These are phyloP conservation scores for Mastigias papua DNA, from an alignment of 30 jellyfish, hydroid and myxozoan species.

Conservation along the genomic window DNA sequence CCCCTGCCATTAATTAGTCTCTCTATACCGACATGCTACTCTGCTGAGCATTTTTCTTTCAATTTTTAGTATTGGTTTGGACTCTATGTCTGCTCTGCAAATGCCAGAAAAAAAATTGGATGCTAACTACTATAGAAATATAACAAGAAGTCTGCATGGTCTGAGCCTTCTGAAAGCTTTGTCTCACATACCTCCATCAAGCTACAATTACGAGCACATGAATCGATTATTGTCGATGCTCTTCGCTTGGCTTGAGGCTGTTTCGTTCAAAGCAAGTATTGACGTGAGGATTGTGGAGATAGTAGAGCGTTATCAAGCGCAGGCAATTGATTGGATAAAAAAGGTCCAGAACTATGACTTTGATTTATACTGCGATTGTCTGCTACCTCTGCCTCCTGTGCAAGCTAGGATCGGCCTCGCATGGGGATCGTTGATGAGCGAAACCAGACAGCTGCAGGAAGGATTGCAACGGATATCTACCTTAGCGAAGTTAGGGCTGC, in stretches of 20 bases:
- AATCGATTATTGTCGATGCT: conserved; percentile 85
- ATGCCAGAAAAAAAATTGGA: conserved; percentile 33
- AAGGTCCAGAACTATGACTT: conserved; percentile 74
- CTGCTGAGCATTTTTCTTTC: too few species aligned
- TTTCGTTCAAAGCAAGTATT: conserved; percentile 62
- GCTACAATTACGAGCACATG: conserved; percentile 85
- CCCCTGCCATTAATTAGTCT: too few species aligned
- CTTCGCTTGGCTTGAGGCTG: conserved; percentile 90
- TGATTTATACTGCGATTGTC: conserved; percentile 82
- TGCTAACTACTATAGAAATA: conserved; percentile 52
- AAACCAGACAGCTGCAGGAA: conserved; percentile 81
- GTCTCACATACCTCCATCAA: conserved; percentile 89
- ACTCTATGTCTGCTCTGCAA: conserved; percentile 28
- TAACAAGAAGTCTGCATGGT: conserved; percentile 90
- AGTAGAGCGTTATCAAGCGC: conserved; percentile 75
- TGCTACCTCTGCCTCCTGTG: conserved; percentile 89
- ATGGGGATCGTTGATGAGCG: conserved; percentile 88
- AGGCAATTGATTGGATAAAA: conserved; percentile 83
- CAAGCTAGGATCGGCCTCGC: conserved; percentile 96
- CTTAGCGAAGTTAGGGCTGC: conserved; percentile 60
- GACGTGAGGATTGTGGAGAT: conserved; percentile 60
- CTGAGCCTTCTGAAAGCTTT: conserved; percentile 71
- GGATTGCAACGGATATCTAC: conserved; percentile 80
- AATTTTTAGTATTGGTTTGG: conserved; percentile 66
- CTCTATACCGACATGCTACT: too few species aligned